Conservation (phyloP, 2,113 vertebrate genomes). For the Emberiza fucata region DNA sequence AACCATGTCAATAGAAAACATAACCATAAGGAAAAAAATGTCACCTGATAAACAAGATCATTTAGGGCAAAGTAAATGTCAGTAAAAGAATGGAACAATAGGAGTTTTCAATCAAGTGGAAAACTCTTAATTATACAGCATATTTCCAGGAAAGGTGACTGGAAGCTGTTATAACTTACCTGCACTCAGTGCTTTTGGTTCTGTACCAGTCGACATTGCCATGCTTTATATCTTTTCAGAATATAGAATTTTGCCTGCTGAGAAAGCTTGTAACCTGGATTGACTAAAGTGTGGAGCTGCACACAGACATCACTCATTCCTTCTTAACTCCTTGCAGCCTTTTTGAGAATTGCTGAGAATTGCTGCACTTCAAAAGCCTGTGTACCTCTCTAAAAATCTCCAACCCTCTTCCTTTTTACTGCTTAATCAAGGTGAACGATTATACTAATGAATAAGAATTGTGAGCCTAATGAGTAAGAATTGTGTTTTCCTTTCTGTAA, state of each 20-base stretch:
- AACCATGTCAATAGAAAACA: background rate
- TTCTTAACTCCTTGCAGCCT: background rate
- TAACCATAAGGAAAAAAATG: background rate
- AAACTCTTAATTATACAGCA: conserved; percentile 16
- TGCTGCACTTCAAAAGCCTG: background rate
- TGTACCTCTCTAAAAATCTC: background rate
- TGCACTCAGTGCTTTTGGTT: background rate
- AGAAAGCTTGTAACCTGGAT: background rate
- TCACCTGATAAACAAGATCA: background rate
- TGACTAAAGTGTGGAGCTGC: background rate
- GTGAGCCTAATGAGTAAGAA: conserved; percentile 20
- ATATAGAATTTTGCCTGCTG: conserved; percentile 1
- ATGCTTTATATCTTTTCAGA: background rate
- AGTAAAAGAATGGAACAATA: background rate
- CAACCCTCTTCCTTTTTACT: background rate
- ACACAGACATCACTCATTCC: background rate
- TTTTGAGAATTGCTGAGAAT: background rate
- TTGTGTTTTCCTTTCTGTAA: conserved; percentile 36
- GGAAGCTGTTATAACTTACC: background rate
- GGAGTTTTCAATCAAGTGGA: background rate
- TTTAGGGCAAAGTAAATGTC: conserved; percentile 4
- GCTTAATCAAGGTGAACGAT: conserved; percentile 3
- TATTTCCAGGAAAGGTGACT: background rate
- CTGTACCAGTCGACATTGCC: background rate
- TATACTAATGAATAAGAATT: background rate